These are phyloP conservation scores for Sparidentex hasta DNA, from an alignment of 2,797 vertebrate genomes.

Conservation along the genomic window DNA sequence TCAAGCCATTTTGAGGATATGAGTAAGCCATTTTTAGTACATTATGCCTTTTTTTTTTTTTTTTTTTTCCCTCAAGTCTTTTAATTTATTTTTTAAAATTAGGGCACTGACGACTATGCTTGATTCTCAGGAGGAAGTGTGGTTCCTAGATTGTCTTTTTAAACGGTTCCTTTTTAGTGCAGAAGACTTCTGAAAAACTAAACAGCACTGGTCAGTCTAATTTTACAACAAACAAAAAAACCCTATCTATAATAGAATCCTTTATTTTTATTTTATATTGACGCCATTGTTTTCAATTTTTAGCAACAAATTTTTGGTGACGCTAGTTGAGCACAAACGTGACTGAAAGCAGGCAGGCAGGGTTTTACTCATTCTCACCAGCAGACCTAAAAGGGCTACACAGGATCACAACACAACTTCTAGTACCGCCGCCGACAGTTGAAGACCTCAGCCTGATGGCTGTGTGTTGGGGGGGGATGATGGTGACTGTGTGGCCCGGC, in stretches of 20 bases:
- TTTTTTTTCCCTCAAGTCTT: constrained; percentile 8
- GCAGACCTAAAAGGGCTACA: constrained; percentile 76
- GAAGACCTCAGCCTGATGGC: background rate
- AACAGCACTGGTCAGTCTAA: constrained; percentile 22
- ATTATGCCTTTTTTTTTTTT: constrained; percentile 20
- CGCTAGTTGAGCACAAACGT: constrained; percentile 42
- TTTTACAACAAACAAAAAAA: background rate
- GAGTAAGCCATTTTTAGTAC: constrained; percentile 69
- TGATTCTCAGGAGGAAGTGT: constrained; percentile 53
- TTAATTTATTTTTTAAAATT: constrained; percentile 35
- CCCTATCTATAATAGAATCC: background rate
- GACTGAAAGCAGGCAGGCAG: constrained; percentile 19
- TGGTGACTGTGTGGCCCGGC: constrained; percentile 61
- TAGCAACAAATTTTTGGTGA: constrained; percentile 10
- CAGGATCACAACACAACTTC: constrained; percentile 24
- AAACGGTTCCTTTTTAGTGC: constrained; percentile 57
- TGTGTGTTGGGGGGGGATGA: background rate
- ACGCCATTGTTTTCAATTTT: background rate
- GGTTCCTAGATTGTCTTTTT: constrained; percentile 33
- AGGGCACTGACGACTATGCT: constrained; percentile 38
- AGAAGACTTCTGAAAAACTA: constrained; percentile 49
- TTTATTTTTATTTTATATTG: background rate
- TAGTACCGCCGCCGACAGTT: background rate
- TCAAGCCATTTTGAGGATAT: constrained; percentile 59
- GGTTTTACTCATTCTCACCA: constrained; percentile 72